Conservation (phyloP, 2,888 invertebrate species). For the Drepanosiphum platanoidis region DNA sequence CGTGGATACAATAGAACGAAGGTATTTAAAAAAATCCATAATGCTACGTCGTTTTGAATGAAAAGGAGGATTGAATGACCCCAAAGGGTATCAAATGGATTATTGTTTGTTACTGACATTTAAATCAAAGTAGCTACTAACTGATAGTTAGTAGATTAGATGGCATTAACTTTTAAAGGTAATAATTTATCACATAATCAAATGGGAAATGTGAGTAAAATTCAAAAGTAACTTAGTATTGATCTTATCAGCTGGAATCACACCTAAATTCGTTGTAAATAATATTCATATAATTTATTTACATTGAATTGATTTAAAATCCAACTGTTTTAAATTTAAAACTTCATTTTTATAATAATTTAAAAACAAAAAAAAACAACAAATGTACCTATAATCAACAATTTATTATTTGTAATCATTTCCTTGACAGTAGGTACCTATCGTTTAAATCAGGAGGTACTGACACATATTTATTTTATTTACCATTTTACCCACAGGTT, state of each 20-base stretch:
- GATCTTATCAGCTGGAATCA: not conserved
- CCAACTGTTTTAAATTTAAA: not conserved
- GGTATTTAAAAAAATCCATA: constrained; percentile 13
- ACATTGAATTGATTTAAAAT: not conserved
- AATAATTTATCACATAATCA: constrained; percentile 7
- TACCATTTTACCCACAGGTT: too few species aligned
- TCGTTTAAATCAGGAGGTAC: too few species aligned
- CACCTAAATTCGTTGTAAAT: not conserved
- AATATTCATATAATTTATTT: not conserved
- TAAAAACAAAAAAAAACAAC: too few species aligned
- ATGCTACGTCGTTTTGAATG: not conserved
- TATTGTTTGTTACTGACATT: constrained; percentile 35
- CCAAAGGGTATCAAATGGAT: not conserved
- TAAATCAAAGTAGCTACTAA: constrained; percentile 5
- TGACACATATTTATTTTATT: too few species aligned
- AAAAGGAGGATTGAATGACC: not conserved
- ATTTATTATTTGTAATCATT: too few species aligned
- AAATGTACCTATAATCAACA: too few species aligned
- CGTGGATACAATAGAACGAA: not conserved
- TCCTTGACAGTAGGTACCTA: too few species aligned
- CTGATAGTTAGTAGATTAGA: not conserved
- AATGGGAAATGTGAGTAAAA: not conserved
- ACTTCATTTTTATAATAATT: too few species aligned
- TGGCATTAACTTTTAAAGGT: not conserved
- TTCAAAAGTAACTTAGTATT: not conserved